Evolutionary conservation across 2,113 vertebrate species (phyloP).

Genomic region (Scolopax mira): DNA sequence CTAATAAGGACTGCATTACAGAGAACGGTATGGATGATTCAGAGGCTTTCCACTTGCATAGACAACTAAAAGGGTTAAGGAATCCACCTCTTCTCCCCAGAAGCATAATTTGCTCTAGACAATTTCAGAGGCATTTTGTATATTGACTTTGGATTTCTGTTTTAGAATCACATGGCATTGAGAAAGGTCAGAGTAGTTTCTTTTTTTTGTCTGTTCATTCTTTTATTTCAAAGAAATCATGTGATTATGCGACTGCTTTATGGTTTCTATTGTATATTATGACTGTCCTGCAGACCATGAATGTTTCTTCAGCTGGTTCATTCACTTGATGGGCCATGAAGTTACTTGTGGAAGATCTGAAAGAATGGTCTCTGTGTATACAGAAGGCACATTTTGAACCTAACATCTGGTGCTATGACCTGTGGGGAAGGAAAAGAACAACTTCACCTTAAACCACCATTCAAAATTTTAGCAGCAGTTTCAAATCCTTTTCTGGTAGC

Average conservation of each 20-base stretch:
- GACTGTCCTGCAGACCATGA: constrained; percentile 48
- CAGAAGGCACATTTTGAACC: constrained; percentile 9
- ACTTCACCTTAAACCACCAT: background rate
- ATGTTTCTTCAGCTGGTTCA: constrained; percentile 12
- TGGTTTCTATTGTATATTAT: constrained; percentile 56
- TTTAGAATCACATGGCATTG: background rate
- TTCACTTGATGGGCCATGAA: constrained; percentile 1
- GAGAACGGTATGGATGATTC: background rate
- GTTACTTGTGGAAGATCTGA: background rate
- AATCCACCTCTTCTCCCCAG: background rate
- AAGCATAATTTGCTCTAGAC: background rate
- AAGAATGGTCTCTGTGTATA: background rate
- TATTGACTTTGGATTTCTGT: constrained; percentile 43
- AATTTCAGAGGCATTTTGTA: constrained; percentile 6
- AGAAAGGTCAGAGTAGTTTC: constrained; percentile 31
- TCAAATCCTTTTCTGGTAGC: background rate
- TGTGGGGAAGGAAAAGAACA: background rate
- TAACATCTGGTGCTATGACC: background rate
- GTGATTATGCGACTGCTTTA: background rate
- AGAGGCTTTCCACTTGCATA: background rate
- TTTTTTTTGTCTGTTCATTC: constrained; percentile 15
- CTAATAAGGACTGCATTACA: background rate
- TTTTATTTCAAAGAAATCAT: constrained; percentile 23
- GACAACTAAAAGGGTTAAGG: background rate
- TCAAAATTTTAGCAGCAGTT: background rate